Evolutionary conservation across 2,113 vertebrate species (phyloP), one percentile per base, ranked within the genome.

Genomic region (Dicrurus megarhynchus): DNA sequence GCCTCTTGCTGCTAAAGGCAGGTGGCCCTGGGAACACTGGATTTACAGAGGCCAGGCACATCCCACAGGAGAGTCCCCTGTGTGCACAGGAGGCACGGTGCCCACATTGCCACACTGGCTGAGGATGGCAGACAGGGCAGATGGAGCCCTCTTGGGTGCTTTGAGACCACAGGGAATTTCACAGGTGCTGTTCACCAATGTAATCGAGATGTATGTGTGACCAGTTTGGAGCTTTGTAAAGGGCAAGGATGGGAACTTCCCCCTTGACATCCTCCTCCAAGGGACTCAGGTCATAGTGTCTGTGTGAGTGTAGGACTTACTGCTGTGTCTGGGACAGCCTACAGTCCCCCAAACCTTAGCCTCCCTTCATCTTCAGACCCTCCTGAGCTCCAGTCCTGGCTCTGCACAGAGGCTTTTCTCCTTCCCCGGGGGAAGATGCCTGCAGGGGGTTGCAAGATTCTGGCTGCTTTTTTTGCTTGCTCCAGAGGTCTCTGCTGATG

Each of bases 271-370:
- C 13, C 18, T 86, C 8, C 3, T 68, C 17, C 4, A 9, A 44
- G 9, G 13, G 7, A 35, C 33, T 87, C 33, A 11, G 22, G 20
- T 27, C 23, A 8, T 5, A 21, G 41, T n/a, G 52, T 32, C n/a
- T 11, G 3, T 42, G 9, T 64, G 30, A 81, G 18, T 0, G 0
- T 2, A 37, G 13, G 44, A 73, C 35, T 63, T 59, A n/a, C n/a
- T n/a, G n/a, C n/a, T 44, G 0, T 33, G 30, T 35, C 12, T 33
- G 65, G 49, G 9, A 61, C 10, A 52, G 16, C 33, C 39, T 37
- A 39, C 24, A 91, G n/a, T 27, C 42, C 15, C 3, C 12, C 22
- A 26, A n/a, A 26, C 10, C 35, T 41, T 52, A 52, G 42, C 6
- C 15, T 39, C 11, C 18, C 42, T 76, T 71, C 1, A 0, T 24